A percentile compares a stretch with the other conserved stretches of the same genome.
Evolutionary conservation across 2,888 invertebrate genomes (phyloP).

Genomic region (Leucophora obtusa): DNA sequence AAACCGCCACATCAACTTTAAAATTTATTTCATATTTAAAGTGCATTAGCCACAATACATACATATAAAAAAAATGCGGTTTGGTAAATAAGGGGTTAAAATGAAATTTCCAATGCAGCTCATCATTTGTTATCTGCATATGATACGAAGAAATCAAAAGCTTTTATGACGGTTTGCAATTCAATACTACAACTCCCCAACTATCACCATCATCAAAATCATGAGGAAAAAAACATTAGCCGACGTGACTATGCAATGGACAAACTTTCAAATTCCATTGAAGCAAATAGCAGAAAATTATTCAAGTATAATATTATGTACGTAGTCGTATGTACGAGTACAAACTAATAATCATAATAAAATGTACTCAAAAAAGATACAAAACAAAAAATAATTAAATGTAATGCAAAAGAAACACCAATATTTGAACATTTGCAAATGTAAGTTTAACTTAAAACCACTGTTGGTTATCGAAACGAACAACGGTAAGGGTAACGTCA

Average conservation of each 20-base stretch:
- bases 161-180: slow-evolving; percentile 30
- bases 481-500: too few relatives aligned
- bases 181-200: slow-evolving; percentile 37
- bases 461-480: too few relatives aligned
- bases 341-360: slow-evolving; percentile 41
- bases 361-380: slow-evolving; percentile 30
- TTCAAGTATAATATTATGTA: slow-evolving; percentile 51
- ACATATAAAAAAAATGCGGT: not conserved
- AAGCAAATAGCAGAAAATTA: slow-evolving; percentile 62
- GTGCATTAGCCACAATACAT: not conserved
- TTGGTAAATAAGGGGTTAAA: slow-evolving; percentile 27
- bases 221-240: slow-evolving; percentile 42
- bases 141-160: slow-evolving; percentile 41
- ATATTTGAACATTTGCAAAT: not conserved
- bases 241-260: slow-evolving; percentile 61
- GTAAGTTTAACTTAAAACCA: slow-evolving; percentile 3
- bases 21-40: not conserved
- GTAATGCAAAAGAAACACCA: slow-evolving; percentile 1
- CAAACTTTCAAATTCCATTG: slow-evolving; percentile 65
- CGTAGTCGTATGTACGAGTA: not conserved
- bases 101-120: slow-evolving; percentile 37
- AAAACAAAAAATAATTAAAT: slow-evolving; percentile 22
- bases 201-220: slow-evolving; percentile 38
- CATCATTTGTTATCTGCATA: slow-evolving; percentile 17
- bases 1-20: not conserved